Evolutionary conservation across 2,797 vertebrate genomes (phyloP), one percentile per base, ranked within the genome.

Genomic region (Ctenopoma multispine): DNA sequence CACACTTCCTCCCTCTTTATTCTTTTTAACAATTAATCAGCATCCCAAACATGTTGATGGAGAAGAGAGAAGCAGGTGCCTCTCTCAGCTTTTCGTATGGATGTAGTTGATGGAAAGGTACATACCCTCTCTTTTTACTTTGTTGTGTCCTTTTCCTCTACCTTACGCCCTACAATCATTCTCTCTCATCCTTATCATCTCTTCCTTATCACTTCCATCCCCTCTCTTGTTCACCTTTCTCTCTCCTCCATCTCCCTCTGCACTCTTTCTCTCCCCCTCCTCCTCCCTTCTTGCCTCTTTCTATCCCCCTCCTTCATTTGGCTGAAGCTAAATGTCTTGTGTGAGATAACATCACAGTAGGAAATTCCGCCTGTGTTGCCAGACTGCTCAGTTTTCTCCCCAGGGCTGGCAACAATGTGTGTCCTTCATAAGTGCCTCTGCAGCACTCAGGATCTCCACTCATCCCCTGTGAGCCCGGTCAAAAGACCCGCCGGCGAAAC

Each of bases 301-400:
- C 50, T 57, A 24, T 48, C 62, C 63, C 68, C 46, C 54, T 71
- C 64, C 73, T 61, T 77, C 80, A 66, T 91, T 89, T 90, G 86
- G 90, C 87, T 38, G 77, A 63, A 65, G 84, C 86, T 92, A 91
- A 93, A 91, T 92, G 89, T 91, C 90, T 90, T 84, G 86, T 86
- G 85, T 79, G 88, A 91, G 92, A 93, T 93, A 92, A 91, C 87
- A 93, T 92, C 92, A 47, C 91, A 83, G 88, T 88, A 91, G 90
- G 92, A 92, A 92, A 93, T 93, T 92, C 92, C 92, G 83, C 83
- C 89, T 83, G 85, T 82, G 87, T 90, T 92, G 91, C 92, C 92
- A 92, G 89, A 87, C 85, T 85, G 89, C 89, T 93, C 91, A 77
- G 87, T 92, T 92, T 93, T 91, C 91, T 89, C 87, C 84, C 85